Base-by-base conservation (phyloP, 2,888 invertebrate species). In the Steinernema hermaphroditum region DNA sequence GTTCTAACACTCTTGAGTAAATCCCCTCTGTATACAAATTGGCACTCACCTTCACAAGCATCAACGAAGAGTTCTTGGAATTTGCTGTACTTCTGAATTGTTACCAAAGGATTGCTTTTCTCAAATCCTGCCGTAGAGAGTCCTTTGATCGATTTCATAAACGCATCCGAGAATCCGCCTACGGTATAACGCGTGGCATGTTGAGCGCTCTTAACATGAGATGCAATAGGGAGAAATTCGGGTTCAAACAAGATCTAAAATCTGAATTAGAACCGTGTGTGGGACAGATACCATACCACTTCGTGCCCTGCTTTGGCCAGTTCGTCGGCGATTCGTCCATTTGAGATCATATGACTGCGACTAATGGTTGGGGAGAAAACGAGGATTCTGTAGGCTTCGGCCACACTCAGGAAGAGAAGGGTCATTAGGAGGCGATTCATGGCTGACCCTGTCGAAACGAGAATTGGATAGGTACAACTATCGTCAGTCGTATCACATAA, bases 221-320 rank as follows among this genome's bases (percentile, higher is more conserved):
- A 22, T 16, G 62, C 62, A 2, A 62, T 62, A 6, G 62, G 62
- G 1, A 62, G 9, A 16, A 62, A 24, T n/a, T 62, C 62, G 6
- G 62, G 62, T 27, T 62, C 62, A 16, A 62, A 62, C 8, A 62
- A 29, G 29, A 32, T 32, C 62, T 62, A 27, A 32, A 62, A 29
- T 1, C 1, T 6, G 14, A 2, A 2, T 32, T 34, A 32, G 8
- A 9, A 16, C 1, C 6, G 62, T 22, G 4, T 16, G 2, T 16
- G 14, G 16, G 16, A 1, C 8, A 62, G 19, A 32, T 34, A 8
- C 73, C 80, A 49, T 37, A 81, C 82, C 54, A 83, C 83, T 54
- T 83, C 78, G 72, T 83, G 83, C 9, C 81, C 82, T 34, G 80
- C 83, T 32, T 77, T 78, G 1, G 78, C 81, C 24, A 83, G 76